phyloP scores from a whole-genome alignment of 2,797 vertebrate species.

The Rhinoraja longicauda region DNA sequence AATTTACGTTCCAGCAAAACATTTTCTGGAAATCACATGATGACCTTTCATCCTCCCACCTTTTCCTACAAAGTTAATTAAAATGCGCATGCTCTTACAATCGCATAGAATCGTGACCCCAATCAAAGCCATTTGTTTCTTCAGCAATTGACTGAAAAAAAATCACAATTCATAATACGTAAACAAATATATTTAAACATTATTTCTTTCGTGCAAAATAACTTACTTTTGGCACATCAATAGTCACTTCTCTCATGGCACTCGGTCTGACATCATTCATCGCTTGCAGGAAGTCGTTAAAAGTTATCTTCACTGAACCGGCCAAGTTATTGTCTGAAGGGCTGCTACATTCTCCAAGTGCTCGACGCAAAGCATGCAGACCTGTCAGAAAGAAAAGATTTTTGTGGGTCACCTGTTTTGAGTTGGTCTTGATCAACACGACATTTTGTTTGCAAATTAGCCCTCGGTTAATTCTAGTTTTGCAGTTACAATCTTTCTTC shows the following conservation, averaged over 20 bases:
- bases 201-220: constrained; percentile 12
- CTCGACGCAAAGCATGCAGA: constrained; percentile 69
- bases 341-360: constrained; percentile 53
- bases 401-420: neutral
- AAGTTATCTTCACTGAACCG: constrained; percentile 66
- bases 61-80: neutral
- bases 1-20: neutral
- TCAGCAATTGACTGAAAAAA: neutral
- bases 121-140: neutral
- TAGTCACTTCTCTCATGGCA: constrained; percentile 91
- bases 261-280: constrained; percentile 85
- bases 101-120: neutral
- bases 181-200: neutral
- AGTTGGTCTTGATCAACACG: neutral
- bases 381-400: constrained; percentile 55
- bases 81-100: neutral
- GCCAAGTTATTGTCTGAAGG: constrained; percentile 64
- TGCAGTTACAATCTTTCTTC: neutral
- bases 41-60: neutral
- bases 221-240: constrained; percentile 89
- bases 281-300: constrained; percentile 78
- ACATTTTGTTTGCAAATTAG: neutral
- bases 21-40: neutral
- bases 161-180: neutral
- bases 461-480: neutral